A percentile compares a stretch with the other conserved stretches of the same genome.
Conservation (phyloP, 2,888 invertebrate species). For the Oscheius onirici region DNA sequence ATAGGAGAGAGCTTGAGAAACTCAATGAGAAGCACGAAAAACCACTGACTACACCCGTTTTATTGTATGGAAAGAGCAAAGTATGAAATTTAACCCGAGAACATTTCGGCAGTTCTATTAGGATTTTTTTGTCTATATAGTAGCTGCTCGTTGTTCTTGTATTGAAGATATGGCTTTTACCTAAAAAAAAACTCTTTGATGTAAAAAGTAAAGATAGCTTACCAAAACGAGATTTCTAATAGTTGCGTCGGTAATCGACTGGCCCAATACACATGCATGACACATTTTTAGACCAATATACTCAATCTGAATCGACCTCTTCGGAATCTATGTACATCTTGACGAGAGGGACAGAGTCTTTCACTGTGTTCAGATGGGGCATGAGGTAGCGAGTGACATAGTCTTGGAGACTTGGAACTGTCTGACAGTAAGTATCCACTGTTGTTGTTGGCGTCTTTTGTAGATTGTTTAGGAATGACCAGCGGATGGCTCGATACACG, state of each 20-base stretch:
- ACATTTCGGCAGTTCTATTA: no score
- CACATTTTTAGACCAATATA: no score
- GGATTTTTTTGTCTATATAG: no score
- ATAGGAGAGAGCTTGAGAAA: background rate
- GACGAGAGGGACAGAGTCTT: background rate
- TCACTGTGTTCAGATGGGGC: background rate
- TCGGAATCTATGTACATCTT: background rate
- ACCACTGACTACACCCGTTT: background rate
- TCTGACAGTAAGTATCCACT: conserved; percentile 8
- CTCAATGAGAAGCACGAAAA: background rate
- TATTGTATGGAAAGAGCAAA: background rate
- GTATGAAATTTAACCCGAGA: background rate
- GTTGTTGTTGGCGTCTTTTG: background rate
- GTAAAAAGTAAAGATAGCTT: no score
- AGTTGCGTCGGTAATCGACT: no score
- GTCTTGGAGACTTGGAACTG: conserved; percentile 6
- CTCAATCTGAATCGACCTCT: no score
- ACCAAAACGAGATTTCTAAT: no score
- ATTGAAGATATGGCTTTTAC: no score
- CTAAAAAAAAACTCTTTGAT: no score
- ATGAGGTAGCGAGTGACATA: background rate
- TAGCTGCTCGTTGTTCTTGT: no score
- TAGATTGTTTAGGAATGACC: background rate
- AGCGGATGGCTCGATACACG: background rate
- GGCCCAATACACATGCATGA: no score